phyloP scores from a whole-genome alignment of 1,140 invertebrate genomes.

The Cardiocondyla obscurior region DNA sequence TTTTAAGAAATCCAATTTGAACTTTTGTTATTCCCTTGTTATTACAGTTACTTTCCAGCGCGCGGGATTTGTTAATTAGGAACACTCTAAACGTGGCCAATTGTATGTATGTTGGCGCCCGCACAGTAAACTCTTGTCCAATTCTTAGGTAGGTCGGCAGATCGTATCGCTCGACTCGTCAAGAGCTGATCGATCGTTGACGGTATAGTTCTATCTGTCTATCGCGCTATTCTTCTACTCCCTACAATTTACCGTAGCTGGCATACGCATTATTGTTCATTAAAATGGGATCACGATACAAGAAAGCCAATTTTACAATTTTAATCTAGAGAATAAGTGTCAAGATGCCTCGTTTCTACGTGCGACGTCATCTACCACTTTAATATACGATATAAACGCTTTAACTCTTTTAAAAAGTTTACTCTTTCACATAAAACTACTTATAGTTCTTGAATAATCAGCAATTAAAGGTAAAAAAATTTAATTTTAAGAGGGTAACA shows the following conservation, averaged over 20 bases:
- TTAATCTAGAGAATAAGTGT: neutral
- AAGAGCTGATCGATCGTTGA: conserved; percentile 69
- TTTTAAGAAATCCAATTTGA: neutral
- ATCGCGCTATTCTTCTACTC: conserved; percentile 77
- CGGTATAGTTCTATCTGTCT: conserved; percentile 78
- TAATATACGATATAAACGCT: neutral
- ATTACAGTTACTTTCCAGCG: conserved; percentile 60
- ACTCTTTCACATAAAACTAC: neutral
- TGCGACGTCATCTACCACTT: neutral
- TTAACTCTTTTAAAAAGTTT: neutral
- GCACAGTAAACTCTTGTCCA: conserved; percentile 84
- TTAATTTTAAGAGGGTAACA: neutral
- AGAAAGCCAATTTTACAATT: neutral
- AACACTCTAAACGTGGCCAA: conserved; percentile 78
- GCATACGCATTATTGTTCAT: conserved; percentile 3
- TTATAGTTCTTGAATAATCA: neutral
- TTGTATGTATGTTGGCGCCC: conserved; percentile 80
- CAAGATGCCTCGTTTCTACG: neutral
- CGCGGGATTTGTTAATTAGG: conserved; percentile 58
- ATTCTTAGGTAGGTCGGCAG: conserved; percentile 80
- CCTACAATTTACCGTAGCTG: conserved; percentile 55
- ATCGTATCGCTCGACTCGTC: conserved; percentile 57
- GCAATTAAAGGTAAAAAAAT: neutral
- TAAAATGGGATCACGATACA: neutral
- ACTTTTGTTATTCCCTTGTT: neutral